These are phyloP conservation scores for Chelmon rostratus DNA, from an alignment of 2,797 vertebrate genomes.

Conservation along the genomic window DNA sequence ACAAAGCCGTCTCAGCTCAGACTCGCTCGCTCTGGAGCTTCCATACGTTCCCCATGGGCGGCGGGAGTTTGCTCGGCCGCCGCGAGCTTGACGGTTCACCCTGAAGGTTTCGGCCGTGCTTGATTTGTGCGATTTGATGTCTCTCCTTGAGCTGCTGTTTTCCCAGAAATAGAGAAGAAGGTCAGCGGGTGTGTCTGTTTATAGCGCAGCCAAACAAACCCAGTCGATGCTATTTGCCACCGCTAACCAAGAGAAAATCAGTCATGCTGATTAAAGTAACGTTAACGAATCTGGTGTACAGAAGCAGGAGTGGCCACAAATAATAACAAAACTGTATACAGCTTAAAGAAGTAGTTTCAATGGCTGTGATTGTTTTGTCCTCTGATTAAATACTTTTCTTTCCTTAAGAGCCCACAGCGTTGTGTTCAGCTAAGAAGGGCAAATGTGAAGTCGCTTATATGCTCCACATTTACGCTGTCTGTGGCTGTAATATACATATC, in stretches of 20 bases:
- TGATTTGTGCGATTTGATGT: neutral
- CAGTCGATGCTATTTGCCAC: neutral
- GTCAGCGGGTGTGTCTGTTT: neutral
- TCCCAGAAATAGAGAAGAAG: neutral
- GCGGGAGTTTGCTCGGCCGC: slow-evolving; percentile 2
- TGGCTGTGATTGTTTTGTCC: neutral
- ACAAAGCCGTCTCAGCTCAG: neutral
- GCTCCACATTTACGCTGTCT: neutral
- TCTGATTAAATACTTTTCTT: neutral
- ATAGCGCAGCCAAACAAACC: neutral
- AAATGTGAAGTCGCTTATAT: neutral
- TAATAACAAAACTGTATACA: no score
- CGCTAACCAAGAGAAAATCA: no score
- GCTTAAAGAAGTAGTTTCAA: no score
- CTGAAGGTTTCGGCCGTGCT: neutral
- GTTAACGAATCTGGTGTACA: neutral
- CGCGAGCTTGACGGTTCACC: neutral
- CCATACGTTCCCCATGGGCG: neutral
- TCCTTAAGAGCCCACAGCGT: neutral
- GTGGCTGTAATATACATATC: neutral
- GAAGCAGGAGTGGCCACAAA: neutral
- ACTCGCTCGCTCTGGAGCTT: neutral
- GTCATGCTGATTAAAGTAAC: no score
- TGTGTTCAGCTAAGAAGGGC: neutral
- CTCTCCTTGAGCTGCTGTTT: neutral